These are phyloP conservation scores for Girardinus metallicus DNA, from an alignment of 2,797 vertebrate genomes.

Conservation along the genomic window DNA sequence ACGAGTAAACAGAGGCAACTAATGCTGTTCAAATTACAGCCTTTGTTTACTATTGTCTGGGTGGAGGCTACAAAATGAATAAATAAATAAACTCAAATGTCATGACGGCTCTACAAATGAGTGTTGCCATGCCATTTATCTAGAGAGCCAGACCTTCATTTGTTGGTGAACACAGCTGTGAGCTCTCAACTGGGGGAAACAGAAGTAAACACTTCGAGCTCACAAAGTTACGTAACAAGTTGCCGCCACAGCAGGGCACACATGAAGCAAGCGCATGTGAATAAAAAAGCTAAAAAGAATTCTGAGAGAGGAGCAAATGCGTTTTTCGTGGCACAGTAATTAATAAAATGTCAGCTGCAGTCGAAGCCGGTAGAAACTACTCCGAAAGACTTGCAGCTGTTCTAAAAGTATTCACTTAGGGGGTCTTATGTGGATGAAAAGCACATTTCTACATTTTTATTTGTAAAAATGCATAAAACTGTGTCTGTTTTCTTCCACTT, in stretches of 20 bases:
- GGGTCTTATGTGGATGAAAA: background rate
- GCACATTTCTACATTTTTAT: background rate
- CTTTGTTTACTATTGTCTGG: slow-evolving; percentile 6
- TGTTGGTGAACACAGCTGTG: slow-evolving; percentile 6
- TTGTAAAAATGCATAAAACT: no score
- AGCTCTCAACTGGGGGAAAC: background rate
- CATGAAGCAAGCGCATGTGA: background rate
- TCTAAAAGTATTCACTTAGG: background rate
- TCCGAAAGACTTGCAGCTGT: background rate
- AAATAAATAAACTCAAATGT: slow-evolving; percentile 1
- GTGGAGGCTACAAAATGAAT: background rate
- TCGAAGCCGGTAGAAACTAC: background rate
- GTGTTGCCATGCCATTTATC: background rate
- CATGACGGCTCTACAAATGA: background rate
- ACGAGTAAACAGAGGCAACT: slow-evolving; percentile 1
- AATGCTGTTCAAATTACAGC: background rate
- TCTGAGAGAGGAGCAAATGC: background rate
- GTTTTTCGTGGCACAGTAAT: background rate
- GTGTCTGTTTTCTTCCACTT: no score
- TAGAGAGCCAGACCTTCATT: background rate
- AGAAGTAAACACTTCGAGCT: background rate
- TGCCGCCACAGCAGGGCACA: background rate
- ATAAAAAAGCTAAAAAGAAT: background rate
- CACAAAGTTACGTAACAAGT: background rate
- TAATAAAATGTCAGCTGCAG: background rate